These are phyloP conservation scores for Chitala chitala DNA, from an alignment of 2,113 vertebrate genomes.

Conservation along the genomic window DNA sequence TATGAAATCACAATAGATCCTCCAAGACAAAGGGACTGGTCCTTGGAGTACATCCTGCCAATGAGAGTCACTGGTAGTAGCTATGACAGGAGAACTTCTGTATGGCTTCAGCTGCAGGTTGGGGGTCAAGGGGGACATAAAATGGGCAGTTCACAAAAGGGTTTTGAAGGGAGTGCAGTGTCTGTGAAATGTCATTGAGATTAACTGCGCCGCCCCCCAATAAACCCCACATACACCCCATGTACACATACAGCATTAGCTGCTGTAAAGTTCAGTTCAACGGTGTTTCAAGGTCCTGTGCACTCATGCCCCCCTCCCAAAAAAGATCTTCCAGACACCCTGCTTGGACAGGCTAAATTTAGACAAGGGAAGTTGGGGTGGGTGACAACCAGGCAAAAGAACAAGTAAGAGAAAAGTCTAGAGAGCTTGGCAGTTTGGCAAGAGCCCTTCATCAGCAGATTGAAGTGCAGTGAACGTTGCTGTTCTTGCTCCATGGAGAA, in stretches of 20 bases:
- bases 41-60: too few species aligned
- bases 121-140: constrained; percentile 25
- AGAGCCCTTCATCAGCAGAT: constrained; percentile 26
- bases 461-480: constrained; percentile 20
- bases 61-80: too few species aligned
- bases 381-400: constrained; percentile 20
- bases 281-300: too few species aligned
- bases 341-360: constrained; percentile 38
- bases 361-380: constrained; percentile 22
- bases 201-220: not conserved
- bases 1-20: too few species aligned
- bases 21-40: too few species aligned
- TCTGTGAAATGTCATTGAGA: constrained; percentile 38
- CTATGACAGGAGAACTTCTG: constrained; percentile 20
- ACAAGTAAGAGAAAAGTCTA: constrained; percentile 18
- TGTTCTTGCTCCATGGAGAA: constrained; percentile 19
- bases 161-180: constrained; percentile 6
- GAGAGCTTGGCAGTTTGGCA: constrained; percentile 8
- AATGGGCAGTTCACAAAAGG: constrained; percentile 4
- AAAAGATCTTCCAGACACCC: constrained; percentile 16
- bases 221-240: not conserved
- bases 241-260: constrained; percentile 16
- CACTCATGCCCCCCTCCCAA: not conserved
- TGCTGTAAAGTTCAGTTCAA: constrained; percentile 13
- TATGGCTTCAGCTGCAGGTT: not conserved